Base-by-base conservation (phyloP, 2,113 vertebrate species). In the Gadus macrocephalus region DNA sequence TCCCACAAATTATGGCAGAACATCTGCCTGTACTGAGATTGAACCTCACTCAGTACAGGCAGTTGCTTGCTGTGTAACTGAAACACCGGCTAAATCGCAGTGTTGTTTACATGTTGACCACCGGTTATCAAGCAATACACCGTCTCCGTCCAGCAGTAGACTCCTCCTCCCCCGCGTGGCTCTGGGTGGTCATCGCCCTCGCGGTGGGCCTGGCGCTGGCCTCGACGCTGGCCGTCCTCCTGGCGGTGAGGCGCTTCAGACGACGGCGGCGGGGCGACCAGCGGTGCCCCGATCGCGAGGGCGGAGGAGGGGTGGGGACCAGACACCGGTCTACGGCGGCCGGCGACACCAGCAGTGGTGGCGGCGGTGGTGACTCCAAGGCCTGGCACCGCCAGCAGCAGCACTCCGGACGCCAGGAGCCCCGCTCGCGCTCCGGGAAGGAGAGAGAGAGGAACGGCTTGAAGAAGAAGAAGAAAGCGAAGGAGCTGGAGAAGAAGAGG, bases 401-500 rank as follows among this genome's bases (percentile, higher is more conserved):
- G 17, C 80, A 83, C 20, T 9, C 67, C 0, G 60, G 71, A 19
- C 85, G 86, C 27, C 80, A 83, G 4, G 86, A 90, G 1, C 80
- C 81, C 9, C 71, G 87, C 55, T 72, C 65, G 62, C 20, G 84
- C 58, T 42, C 68, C 14, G 82, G 59, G 72, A 70, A 84, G 58
- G 90, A 91, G 62, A 90, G 83, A 0, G 89, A 90, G 6, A 89
- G 83, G 79, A 78, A 81, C 62, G 80, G 85, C 59, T 31, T 83
- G 62, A 89, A 79, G 79, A 91, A 91, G 35, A 92, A 90, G 84
- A 91, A 90, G 81, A 92, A 90, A 72, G 88, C 80, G 1, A 92
- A 91, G 80, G 91, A 93, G 38, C 80, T 68, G 0, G 92, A 85
- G 77, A 95, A 59, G 82, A 93, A 38, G 90, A 90, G 92, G 28